Conservation (phyloP, 1,140 invertebrate genomes). For the Charaxes varanes region DNA sequence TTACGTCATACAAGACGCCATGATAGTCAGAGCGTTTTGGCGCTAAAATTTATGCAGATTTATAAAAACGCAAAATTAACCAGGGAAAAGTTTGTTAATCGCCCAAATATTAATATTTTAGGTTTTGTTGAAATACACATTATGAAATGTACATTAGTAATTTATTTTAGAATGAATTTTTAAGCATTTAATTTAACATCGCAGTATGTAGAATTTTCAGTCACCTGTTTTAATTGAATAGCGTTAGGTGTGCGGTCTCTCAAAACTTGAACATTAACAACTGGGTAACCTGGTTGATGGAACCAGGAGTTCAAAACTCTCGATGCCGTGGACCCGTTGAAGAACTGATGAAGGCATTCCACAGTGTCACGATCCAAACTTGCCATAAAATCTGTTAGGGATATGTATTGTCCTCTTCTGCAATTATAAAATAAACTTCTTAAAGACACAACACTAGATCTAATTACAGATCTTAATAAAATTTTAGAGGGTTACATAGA, state of each 20-base stretch:
- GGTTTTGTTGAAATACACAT: too few relatives aligned
- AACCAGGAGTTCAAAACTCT: slow-evolving; percentile 83
- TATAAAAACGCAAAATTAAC: too few relatives aligned
- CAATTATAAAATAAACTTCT: too few relatives aligned
- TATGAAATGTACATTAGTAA: too few relatives aligned
- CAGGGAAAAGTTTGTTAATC: too few relatives aligned
- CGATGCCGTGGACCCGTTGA: slow-evolving; percentile 58
- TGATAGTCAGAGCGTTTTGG: too few relatives aligned
- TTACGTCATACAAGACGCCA: too few relatives aligned
- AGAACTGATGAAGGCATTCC: slow-evolving; percentile 52
- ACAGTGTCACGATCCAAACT: slow-evolving; percentile 47
- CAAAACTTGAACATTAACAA: slow-evolving; percentile 75
- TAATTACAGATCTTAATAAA: too few relatives aligned
- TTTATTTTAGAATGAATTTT: too few relatives aligned
- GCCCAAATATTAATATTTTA: too few relatives aligned
- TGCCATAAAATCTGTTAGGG: slow-evolving; percentile 42
- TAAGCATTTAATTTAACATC: not conserved
- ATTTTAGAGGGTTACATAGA: too few relatives aligned
- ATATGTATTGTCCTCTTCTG: slow-evolving; percentile 52
- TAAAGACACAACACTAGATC: not conserved
- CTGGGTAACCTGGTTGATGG: slow-evolving; percentile 84
- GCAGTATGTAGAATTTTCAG: not conserved
- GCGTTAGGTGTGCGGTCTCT: slow-evolving; percentile 48
- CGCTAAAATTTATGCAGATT: too few relatives aligned
- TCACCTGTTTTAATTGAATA: slow-evolving; percentile 46